phyloP scores from a whole-genome alignment of 2,113 vertebrate genomes.

The Rostratula benghalensis region DNA sequence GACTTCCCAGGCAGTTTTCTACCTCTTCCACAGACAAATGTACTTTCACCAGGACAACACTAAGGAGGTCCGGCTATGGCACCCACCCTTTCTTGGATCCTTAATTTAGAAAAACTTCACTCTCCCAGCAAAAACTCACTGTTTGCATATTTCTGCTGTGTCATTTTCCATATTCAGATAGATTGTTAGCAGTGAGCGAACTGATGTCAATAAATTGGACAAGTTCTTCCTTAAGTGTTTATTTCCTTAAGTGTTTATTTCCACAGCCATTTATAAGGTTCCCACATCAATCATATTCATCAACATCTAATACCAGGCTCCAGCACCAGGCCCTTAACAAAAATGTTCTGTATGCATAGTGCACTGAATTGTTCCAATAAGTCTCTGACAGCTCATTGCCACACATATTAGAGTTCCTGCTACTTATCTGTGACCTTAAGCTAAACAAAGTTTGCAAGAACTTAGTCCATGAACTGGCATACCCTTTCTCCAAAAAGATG shows the following conservation, averaged over 20 bases:
- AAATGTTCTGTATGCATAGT: background rate
- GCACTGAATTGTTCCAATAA: background rate
- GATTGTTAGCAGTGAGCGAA: background rate
- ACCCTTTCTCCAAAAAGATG: background rate
- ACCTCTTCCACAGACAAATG: background rate
- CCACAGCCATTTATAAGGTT: background rate
- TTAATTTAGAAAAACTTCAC: background rate
- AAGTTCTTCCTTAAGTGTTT: background rate
- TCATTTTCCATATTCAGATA: background rate
- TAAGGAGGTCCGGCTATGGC: fast-evolving
- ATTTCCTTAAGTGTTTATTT: background rate
- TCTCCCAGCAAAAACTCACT: background rate
- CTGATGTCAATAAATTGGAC: background rate
- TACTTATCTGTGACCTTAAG: background rate
- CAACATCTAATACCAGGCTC: background rate
- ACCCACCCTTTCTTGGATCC: background rate
- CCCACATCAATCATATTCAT: background rate
- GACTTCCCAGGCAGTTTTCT: background rate
- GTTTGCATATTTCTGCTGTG: background rate
- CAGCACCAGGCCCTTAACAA: background rate
- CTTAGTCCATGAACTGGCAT: background rate
- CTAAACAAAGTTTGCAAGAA: background rate
- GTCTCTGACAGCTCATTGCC: background rate
- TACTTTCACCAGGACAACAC: background rate
- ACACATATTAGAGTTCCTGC: background rate